phyloP scores from a whole-genome alignment of 2,888 invertebrate species.

The Priocnemis perturbator region DNA sequence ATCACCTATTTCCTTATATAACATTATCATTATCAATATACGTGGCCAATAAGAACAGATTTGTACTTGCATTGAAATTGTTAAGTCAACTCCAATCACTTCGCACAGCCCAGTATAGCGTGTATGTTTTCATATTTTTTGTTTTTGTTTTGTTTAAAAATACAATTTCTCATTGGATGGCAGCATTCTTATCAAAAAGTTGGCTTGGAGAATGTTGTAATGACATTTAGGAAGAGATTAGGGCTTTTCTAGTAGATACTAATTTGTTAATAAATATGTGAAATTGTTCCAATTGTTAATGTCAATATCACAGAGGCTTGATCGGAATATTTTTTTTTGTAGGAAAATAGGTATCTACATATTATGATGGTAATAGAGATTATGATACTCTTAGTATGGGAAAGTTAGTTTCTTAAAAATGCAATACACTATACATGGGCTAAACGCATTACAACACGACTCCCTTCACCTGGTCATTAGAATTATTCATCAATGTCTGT shows the following conservation, averaged over 20 bases:
- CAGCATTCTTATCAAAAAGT: conserved; percentile 73
- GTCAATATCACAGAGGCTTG: conserved; percentile 74
- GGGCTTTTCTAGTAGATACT: conserved; percentile 63
- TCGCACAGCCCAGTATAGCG: conserved; percentile 75
- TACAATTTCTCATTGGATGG: conserved; percentile 71
- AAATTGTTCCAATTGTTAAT: conserved; percentile 71
- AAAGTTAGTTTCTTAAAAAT: conserved; percentile 68
- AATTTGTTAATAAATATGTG: conserved; percentile 67
- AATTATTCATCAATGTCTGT: conserved; percentile 66
- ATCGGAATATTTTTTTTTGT: conserved; percentile 71
- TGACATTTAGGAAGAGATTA: conserved; percentile 71
- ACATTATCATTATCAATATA: conserved; percentile 73
- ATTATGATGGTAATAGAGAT: conserved; percentile 67
- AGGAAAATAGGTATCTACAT: conserved; percentile 75
- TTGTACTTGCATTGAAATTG: conserved; percentile 76
- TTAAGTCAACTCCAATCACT: conserved; percentile 75
- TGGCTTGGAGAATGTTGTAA: conserved; percentile 73
- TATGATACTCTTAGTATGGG: conserved; percentile 55
- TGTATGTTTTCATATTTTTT: conserved; percentile 71
- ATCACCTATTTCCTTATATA: conserved; percentile 69
- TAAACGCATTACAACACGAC: conserved; percentile 73
- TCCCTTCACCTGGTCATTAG: conserved; percentile 71
- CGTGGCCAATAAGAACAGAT: conserved; percentile 75
- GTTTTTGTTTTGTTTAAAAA: conserved; percentile 71
- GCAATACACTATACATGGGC: conserved; percentile 74